Evolutionary conservation across 30 jellyfish, hydroid and myxozoan genomes (phyloP).

Genomic region (Haliclystus octoradiatus): DNA sequence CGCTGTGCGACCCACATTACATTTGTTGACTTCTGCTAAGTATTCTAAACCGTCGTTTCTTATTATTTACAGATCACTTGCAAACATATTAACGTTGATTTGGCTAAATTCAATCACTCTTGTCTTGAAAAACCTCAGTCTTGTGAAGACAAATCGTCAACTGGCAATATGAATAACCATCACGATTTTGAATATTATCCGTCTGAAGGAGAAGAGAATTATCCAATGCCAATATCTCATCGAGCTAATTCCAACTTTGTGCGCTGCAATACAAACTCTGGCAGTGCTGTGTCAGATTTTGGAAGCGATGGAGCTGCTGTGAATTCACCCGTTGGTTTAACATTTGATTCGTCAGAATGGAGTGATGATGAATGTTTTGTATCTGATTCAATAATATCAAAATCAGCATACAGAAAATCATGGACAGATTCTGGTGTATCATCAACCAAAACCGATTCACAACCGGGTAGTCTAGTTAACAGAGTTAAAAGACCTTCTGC

Average conservation of each 20-base stretch:
- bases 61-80: background rate
- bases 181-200: background rate
- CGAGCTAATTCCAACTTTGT: background rate
- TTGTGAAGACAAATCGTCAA: too few relatives aligned
- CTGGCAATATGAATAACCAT: too few relatives aligned
- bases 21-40: background rate
- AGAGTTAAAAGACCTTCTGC: background rate
- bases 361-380: background rate
- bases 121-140: too few relatives aligned
- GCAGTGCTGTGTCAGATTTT: background rate
- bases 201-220: background rate
- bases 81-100: too few relatives aligned
- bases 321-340: background rate
- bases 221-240: background rate
- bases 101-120: too few relatives aligned
- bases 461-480: constrained; percentile 45
- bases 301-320: background rate
- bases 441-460: constrained; percentile 53
- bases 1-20: background rate
- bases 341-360: background rate
- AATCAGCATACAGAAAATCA: constrained; percentile 15
- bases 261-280: background rate
- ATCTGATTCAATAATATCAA: background rate
- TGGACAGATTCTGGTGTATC: constrained; percentile 85
- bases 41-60: background rate